These are phyloP conservation scores for Myrmophylax atrothorax DNA, from an alignment of 2,113 vertebrate species.

Conservation along the genomic window DNA sequence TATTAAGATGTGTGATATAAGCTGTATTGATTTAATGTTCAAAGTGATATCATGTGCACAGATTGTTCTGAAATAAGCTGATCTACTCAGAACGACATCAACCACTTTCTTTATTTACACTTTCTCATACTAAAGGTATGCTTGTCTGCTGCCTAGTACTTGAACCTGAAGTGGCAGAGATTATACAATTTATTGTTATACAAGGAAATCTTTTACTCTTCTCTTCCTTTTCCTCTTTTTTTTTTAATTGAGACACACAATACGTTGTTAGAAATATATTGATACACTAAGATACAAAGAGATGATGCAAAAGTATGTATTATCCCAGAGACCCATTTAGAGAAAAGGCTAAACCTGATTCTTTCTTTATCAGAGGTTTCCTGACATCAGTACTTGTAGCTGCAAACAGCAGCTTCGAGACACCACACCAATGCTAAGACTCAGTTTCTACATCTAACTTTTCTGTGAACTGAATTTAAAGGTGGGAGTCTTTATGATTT, in stretches of 20 bases:
- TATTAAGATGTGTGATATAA: not conserved
- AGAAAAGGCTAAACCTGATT: not conserved
- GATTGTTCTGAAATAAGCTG: not conserved
- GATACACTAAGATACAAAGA: not conserved
- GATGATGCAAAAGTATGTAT: not conserved
- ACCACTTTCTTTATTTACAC: not conserved
- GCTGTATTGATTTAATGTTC: not conserved
- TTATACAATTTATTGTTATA: not conserved
- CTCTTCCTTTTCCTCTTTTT: not conserved
- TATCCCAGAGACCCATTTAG: accelerated
- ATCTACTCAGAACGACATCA: not conserved
- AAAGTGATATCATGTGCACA: not conserved
- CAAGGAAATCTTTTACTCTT: not conserved
- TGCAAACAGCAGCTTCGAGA: not conserved
- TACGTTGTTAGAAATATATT: not conserved
- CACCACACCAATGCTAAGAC: not conserved
- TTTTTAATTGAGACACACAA: not conserved
- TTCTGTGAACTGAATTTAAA: not conserved
- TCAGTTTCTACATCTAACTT: not conserved
- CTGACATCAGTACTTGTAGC: not conserved
- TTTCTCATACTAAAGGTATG: not conserved
- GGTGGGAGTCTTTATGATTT: not conserved
- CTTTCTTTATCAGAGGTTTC: not conserved
- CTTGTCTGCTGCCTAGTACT: not conserved
- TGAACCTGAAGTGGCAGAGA: not conserved